Base-by-base conservation (phyloP, 2,113 vertebrate genomes). In the Taurulus bubalis region DNA sequence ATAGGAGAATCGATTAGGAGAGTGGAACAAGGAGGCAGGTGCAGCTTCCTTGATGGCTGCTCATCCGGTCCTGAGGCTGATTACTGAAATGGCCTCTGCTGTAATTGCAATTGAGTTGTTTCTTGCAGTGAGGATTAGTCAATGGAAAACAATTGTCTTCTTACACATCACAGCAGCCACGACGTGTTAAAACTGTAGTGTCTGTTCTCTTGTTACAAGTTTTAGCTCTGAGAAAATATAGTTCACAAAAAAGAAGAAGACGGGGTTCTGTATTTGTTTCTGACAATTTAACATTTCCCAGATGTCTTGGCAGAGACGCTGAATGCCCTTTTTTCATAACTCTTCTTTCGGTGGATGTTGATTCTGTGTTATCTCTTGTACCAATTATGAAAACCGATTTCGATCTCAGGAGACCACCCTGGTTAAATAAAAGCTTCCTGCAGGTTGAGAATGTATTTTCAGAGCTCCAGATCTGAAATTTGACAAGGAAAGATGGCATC, bases 31-130 rank as follows among this genome's bases (percentile, higher is more conserved):
- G 26, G 20, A 66, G 32, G n/a, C 5, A 67, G 42, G 28, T 74
- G 65, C 59, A 71, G 53, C 38, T 84, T 87, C 66, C 53, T 78
- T 55, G 4, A 28, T 45, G 32, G 83, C 22, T 75, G 22, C 74
- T 89, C 55, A 75, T 87, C 63, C 73, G 63, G 79, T 66, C 65
- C 32, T 72, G 74, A 81, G 62, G 64, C 87, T 91, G 89, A 94
- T 93, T 92, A 86, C 67, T 91, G 70, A 75, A 92, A 78, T 88
- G 63, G 82, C 59, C 62, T 14, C 59, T 15, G 47, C 51, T 66
- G 86, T 94, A 94, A 73, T 80, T 80, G 51, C 49, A 77, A 42
- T 40, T 62, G 49, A 69, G 56, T 59, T 6, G 78, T 81, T 66
- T 45, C 40, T 74, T 40, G 47, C 65, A 51, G 70, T 65, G 40